A percentile compares a stretch with the other conserved stretches of the same genome.
These are phyloP conservation scores for Rhamnusium bicolor DNA, from an alignment of 2,888 invertebrate genomes.

Conservation along the genomic window DNA sequence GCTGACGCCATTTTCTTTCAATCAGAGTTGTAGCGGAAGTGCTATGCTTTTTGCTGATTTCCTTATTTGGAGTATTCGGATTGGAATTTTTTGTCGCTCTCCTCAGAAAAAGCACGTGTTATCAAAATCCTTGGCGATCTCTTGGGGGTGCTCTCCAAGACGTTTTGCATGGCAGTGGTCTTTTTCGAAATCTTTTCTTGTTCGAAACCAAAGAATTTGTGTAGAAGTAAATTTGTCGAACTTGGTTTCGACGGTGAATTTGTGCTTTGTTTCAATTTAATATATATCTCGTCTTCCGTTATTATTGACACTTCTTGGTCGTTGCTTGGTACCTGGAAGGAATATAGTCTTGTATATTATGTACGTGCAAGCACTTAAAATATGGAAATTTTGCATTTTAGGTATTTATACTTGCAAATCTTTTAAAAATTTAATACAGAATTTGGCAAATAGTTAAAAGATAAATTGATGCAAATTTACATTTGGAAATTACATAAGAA, in stretches of 20 bases:
- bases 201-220: slow-evolving; percentile 76
- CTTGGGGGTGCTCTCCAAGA: slow-evolving; percentile 64
- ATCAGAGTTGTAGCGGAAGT: slow-evolving; percentile 69
- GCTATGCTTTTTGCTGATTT: slow-evolving; percentile 67
- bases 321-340: slow-evolving; percentile 72
- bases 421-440: too few species aligned
- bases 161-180: slow-evolving; percentile 54
- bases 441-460: too few species aligned
- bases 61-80: slow-evolving; percentile 64
- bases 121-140: slow-evolving; percentile 81
- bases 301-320: slow-evolving; percentile 61
- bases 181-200: slow-evolving; percentile 56
- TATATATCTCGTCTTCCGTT: slow-evolving; percentile 67
- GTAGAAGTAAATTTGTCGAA: slow-evolving; percentile 76
- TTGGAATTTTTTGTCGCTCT: slow-evolving; percentile 77
- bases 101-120: slow-evolving; percentile 82
- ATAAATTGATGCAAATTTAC: too few species aligned
- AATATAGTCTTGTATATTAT: background rate
- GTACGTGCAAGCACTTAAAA: background rate
- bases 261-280: slow-evolving; percentile 41
- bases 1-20: slow-evolving; percentile 69
- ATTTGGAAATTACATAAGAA: too few species aligned
- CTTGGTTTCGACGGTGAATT: slow-evolving; percentile 67
- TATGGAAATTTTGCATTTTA: too few species aligned
- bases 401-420: too few species aligned